Evolutionary conservation across 2,888 invertebrate genomes (phyloP), one percentile per base, ranked within the genome.

Genomic region (Ectemnius continuus): DNA sequence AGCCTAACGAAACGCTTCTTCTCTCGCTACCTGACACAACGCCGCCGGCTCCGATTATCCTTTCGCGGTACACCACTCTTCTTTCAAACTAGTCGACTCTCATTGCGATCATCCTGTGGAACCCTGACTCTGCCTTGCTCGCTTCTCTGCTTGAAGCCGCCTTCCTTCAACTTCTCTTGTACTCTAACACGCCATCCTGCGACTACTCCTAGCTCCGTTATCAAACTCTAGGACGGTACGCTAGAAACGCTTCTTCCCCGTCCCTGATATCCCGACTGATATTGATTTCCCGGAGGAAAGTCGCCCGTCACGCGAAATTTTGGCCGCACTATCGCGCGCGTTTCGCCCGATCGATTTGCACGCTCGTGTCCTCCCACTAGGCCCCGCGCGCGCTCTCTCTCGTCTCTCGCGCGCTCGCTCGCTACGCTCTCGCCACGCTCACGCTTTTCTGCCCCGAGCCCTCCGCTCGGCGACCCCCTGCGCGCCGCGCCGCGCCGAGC

Each of bases 231-330:
- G 16, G 14, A 14, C 8, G 52, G 11, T 16, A n/a, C n/a, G n/a
- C 52, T 52, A 6, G 1, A 3, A 14, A 16, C 52, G 14, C 52
- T 14, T 52, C 52, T 16, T 52, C 52, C 23, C 16, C 52, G 16
- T 52, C 23, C 16, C 13, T 14, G 36, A 14, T 28, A 60, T 60
- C 60, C 36, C 28, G 28, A 82, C 84, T 87, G 36, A 36, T 88
- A 88, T 88, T 88, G 88, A 88, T 88, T 86, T 85, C 84, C 78
- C 79, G 77, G 77, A 75, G 73, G 80, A 71, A 52, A 52, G 52
- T 16, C 52, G 52, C 83, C 79, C 84, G 77, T 84, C 80, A 85
- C 81, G 82, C 81, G 82, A 83, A 82, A 79, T 85, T 83, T 75
- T 74, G 80, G 83, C 80, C 81, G 76, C 78, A 73, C 77, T 76